Base-by-base conservation (phyloP, 2,797 vertebrate species). In the Sebastes iracundus region DNA sequence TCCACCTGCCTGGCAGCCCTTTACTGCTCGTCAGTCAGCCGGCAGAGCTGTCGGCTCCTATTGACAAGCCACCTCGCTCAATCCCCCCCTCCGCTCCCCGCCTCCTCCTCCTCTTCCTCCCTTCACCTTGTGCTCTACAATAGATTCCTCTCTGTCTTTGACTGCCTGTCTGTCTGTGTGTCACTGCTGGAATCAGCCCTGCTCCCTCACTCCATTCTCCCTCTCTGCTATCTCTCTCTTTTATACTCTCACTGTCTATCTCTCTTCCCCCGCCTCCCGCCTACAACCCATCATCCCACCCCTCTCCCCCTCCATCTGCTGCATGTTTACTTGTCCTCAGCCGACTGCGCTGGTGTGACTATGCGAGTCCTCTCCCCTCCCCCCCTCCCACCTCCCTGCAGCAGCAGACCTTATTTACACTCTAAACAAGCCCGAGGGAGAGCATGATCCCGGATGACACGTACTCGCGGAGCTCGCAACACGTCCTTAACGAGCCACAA, bases 371-470 rank as follows among this genome's bases (percentile, higher is more conserved):
- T 46, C 42, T 11, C 12, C 27, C 38, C 60, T 16, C 13, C 11
- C 6, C 27, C 12, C n/a, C 5, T 2, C 14, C 27, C 33, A 38
- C n/a, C 27, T 20, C 42, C 33, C 63, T 3, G 79, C 87, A 76
- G 84, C 88, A 86, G 90, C 84, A 83, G 83, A 87, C 84, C 87
- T 92, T 94, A 94, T 95, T 94, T 94, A 94, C 93, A 91, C 92
- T 91, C 79, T 93, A 90, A 95, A 93, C 87, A 93, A 94, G 91
- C 93, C 91, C 65, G 60, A 70, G 92, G 94, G 94, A 93, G 89
- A 84, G 76, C 83, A 79, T 89, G 91, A 94, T 93, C 92, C 92
- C 88, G 14, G 61, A 86, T 92, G 93, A 93, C 92, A 92, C 42
- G 72, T 86, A 81, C 79, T 83, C 63, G 70, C 78, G 66, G 64